Conservation (phyloP, 2,113 vertebrate species). For the human (Homo sapiens) region GRCh38 chr22:29795501-29796000, state of each 20-base stretch:
- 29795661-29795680: background rate
- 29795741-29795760: background rate
- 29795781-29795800: constrained; percentile 43
- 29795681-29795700: background rate
- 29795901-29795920: constrained; percentile 30
- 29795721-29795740: background rate
- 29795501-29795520: background rate
- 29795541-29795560: background rate
- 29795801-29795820: constrained; percentile 14
- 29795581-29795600: background rate
- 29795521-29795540: background rate
- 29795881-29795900: constrained; percentile 50
- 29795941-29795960: background rate
- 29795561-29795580: background rate
- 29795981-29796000: background rate
- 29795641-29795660: background rate
- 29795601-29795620: background rate
- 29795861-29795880: constrained; percentile 60
- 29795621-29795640: background rate
- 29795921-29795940: background rate
- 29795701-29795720: background rate
- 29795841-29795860: constrained; percentile 66
- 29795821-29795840: constrained; percentile 45
- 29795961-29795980: constrained; percentile 7
- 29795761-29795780: constrained; percentile 11